A percentile compares a stretch with the other conserved stretches of the same genome.
Evolutionary conservation across 2,113 vertebrate species (phyloP).

Genomic region (Caretta caretta): DNA sequence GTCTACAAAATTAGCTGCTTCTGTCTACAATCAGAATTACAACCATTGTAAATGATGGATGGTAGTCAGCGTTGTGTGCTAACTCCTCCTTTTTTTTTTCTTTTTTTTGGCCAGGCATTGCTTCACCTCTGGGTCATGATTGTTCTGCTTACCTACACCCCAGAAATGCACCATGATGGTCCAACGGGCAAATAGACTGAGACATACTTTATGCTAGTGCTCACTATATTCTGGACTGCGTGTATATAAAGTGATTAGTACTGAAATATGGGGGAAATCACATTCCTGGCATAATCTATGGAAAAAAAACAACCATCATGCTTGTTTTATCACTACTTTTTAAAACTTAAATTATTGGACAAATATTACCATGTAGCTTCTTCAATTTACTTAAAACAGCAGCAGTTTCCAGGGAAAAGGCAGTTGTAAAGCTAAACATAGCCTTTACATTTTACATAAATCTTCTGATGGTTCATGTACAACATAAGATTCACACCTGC

Average conservation of each 20-base stretch:
- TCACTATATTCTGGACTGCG: not conserved
- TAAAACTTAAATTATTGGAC: constrained; percentile 53
- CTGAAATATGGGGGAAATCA: not conserved
- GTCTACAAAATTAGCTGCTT: not conserved
- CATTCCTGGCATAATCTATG: not conserved
- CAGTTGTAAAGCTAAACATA: constrained; percentile 28
- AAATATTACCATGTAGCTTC: constrained; percentile 29
- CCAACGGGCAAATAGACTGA: constrained; percentile 83
- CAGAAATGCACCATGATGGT: constrained; percentile 91
- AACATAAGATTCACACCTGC: not conserved
- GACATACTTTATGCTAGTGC: not conserved
- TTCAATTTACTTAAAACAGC: constrained; percentile 30
- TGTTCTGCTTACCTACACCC: constrained; percentile 95
- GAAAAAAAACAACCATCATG: constrained; percentile 6
- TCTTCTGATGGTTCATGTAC: not conserved
- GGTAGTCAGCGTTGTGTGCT: not conserved
- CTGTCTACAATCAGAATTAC: not conserved
- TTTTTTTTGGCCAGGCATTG: constrained; percentile 82
- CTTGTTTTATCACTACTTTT: constrained; percentile 59
- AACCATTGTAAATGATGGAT: not conserved
- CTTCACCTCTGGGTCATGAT: constrained; percentile 99
- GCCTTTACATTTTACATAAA: constrained; percentile 31
- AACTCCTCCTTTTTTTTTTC: constrained; percentile 31
- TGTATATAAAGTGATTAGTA: not conserved
- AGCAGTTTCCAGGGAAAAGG: constrained; percentile 53